These are phyloP conservation scores for Nemotelus pantherinus DNA, from an alignment of 2,888 invertebrate genomes.

Conservation along the genomic window DNA sequence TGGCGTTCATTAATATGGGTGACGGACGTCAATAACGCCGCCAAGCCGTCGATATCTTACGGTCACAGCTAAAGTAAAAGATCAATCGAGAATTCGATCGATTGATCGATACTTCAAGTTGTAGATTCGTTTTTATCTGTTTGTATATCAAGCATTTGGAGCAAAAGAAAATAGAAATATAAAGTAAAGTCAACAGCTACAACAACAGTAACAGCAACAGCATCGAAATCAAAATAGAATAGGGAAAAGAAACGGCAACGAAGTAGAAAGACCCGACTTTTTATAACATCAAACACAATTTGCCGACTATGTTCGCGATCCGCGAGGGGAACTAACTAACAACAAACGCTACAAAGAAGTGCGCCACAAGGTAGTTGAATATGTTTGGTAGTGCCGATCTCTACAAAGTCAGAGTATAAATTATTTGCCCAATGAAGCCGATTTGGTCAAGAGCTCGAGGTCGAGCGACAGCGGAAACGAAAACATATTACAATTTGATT, in stretches of 20 bases:
- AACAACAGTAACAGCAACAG: background rate
- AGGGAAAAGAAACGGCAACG: constrained; percentile 10
- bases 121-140: constrained; percentile 18
- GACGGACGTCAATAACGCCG: constrained; percentile 1
- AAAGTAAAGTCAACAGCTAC: background rate
- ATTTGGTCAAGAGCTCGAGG: background rate
- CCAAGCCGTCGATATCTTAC: background rate
- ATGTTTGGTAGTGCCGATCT: constrained; percentile 4
- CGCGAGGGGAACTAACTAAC: background rate
- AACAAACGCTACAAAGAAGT: constrained; percentile 25
- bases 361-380: constrained; percentile 21
- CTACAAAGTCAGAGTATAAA: background rate
- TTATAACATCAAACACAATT: constrained; percentile 46
- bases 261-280: constrained; percentile 37
- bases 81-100: constrained; percentile 32
- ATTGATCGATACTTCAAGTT: constrained; percentile 35
- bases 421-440: background rate
- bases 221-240: constrained; percentile 22
- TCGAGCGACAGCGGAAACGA: too few relatives aligned
- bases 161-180: constrained; percentile 6
- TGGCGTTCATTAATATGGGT: constrained; percentile 8
- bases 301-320: constrained; percentile 40
- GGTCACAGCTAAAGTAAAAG: constrained; percentile 36
- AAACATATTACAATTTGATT: too few relatives aligned
- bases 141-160: constrained; percentile 34